Base-by-base conservation (phyloP, 1,140 invertebrate genomes). In the Panagrolaimus sp. region DNA sequence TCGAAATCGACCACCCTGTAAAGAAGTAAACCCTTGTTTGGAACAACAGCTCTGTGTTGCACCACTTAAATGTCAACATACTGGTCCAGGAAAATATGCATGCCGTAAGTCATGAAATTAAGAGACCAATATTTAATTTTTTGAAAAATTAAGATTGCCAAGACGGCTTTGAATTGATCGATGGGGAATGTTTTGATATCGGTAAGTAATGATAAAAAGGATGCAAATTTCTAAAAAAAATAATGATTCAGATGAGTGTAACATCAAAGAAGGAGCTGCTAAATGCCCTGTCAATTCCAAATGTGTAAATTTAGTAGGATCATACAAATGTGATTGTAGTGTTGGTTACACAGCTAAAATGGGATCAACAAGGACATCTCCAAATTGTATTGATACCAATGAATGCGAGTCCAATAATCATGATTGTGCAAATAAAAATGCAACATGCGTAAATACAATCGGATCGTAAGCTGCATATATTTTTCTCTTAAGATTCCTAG, bases 401-500 rank as follows among this genome's bases (percentile, higher is more conserved):
- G 48, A 52, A 26, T 52, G 48, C 8, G 48, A 2, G 7, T 17
- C 48, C 2, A 8, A 8, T 21, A 17, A 21, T 7, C 2, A 17
- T 17, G 48, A 52, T 26, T 52, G 48, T 8, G 48, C 17, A 17
- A 52, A 2, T 7, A 52, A 52, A 26, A 52, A 52, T 26, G 24
- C 17, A 2, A 52, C 48, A 3, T 52, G 48, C 8, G 48, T 52
- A 3, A 52, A 52, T 26, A 52, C 48, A 3, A 8, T 52, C 8
- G 48, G 48, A 17, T 47, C 46, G n/a, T n/a, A n/a, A n/a, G n/a
- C n/a, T 78, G 77, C 73, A 77, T 74, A 63, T 38, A 32, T 32
- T 78, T 78, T 6, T 78, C 77, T 65, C 26, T 28, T 32, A 71
- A 69, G 71, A 68, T 52, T 26, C 55, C 79, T 68, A 76, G 76